Conservation (phyloP, 1,140 invertebrate species). For the Heliothis virescens region DNA sequence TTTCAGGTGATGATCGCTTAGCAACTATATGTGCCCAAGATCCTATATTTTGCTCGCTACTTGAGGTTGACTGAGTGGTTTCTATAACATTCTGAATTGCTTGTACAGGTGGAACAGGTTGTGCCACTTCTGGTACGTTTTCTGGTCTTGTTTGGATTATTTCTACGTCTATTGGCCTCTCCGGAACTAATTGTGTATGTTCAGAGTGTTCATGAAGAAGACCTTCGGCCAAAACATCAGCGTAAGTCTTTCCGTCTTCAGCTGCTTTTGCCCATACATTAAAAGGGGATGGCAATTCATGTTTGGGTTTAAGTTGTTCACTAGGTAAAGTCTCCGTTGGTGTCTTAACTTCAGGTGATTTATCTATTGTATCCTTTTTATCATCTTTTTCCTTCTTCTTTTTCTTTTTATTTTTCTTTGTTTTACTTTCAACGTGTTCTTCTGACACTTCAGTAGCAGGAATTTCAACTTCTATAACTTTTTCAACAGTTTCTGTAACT, state of each 20-base stretch:
- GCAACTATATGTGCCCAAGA: slow-evolving; percentile 85
- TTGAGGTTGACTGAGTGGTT: slow-evolving; percentile 26
- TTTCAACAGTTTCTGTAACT: slow-evolving; percentile 1
- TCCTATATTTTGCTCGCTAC: slow-evolving; percentile 49
- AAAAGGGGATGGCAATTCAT: slow-evolving; percentile 49
- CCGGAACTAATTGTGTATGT: slow-evolving; percentile 22
- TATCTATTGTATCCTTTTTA: slow-evolving; percentile 58
- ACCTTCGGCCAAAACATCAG: slow-evolving; percentile 86
- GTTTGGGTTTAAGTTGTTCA: not conserved
- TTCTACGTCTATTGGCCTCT: slow-evolving; percentile 28
- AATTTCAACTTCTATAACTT: slow-evolving; percentile 51
- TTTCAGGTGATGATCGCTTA: slow-evolving; percentile 68
- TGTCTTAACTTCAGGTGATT: slow-evolving; percentile 8
- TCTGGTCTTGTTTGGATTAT: not conserved
- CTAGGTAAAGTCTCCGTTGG: not conserved
- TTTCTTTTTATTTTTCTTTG: slow-evolving; percentile 74
- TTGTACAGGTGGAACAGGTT: not conserved
- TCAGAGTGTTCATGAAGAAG: slow-evolving; percentile 49
- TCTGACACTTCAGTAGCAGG: slow-evolving; percentile 66
- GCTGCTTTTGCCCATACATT: slow-evolving; percentile 83
- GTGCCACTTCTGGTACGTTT: slow-evolving; percentile 37
- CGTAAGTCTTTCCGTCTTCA: slow-evolving; percentile 87
- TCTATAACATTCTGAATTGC: slow-evolving; percentile 48
- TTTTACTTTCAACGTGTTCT: slow-evolving; percentile 68
- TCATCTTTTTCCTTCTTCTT: slow-evolving; percentile 68